These are phyloP conservation scores for Lepidurus packardi DNA, from an alignment of 1,140 invertebrate genomes.

Conservation along the genomic window DNA sequence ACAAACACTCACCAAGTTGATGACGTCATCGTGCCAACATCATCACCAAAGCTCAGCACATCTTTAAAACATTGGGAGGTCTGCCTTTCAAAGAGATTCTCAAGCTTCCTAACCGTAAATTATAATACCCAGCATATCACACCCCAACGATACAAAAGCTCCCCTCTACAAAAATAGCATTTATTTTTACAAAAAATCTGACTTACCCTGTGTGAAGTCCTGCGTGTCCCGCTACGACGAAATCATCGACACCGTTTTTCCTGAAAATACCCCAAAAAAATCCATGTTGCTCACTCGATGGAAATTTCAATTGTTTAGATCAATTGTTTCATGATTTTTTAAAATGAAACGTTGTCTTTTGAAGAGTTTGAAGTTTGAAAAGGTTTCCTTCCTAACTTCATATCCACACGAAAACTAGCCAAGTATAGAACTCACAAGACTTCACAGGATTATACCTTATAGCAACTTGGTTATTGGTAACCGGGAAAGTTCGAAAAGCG, in stretches of 20 bases:
- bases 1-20: background rate
- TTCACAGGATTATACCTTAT: too few species aligned
- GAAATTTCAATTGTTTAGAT: background rate
- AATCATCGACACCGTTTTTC: constrained; percentile 32
- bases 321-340: too few species aligned
- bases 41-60: background rate
- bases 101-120: background rate
- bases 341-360: too few species aligned
- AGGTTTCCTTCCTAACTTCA: constrained; percentile 26
- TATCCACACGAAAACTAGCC: constrained; percentile 30
- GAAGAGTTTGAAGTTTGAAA: background rate
- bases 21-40: background rate
- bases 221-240: constrained; percentile 28
- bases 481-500: background rate
- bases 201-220: constrained; percentile 34
- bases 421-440: constrained; percentile 27
- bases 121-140: background rate
- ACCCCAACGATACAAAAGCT: background rate
- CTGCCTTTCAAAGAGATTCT: too few species aligned
- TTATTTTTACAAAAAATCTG: background rate
- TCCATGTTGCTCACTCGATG: background rate
- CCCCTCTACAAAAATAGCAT: too few species aligned
- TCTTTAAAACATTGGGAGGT: too few species aligned
- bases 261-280: constrained; percentile 4
- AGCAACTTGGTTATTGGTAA: background rate